Evolutionary conservation across 1,140 invertebrate genomes (phyloP).

Genomic region (Caenorhabditis remanei): DNA sequence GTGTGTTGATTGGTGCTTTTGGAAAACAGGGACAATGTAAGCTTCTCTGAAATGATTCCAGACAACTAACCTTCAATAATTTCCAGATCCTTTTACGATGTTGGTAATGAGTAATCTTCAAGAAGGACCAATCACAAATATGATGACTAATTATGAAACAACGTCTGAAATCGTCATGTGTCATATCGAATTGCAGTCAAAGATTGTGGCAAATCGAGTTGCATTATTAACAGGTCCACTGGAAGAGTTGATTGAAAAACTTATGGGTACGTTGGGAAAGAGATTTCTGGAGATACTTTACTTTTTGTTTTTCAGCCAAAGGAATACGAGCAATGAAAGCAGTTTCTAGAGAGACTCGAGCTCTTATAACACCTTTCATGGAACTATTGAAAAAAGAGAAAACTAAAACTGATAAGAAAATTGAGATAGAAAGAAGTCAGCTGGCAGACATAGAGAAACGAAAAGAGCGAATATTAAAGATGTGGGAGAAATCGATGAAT

Average conservation of each 20-base stretch:
- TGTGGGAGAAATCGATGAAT: conserved; percentile 42
- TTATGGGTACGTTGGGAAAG: conserved; percentile 1
- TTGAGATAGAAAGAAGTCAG: conserved; percentile 9
- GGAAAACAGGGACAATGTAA: conserved; percentile 62
- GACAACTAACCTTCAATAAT: background rate
- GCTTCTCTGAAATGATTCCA: background rate
- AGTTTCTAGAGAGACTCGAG: background rate
- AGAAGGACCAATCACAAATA: conserved; percentile 57
- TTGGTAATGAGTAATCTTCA: conserved; percentile 53
- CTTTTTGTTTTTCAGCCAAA: conserved; percentile 6
- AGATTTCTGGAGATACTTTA: background rate
- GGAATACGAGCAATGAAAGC: conserved; percentile 47
- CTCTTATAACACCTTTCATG: conserved; percentile 53
- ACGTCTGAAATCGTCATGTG: conserved; percentile 57
- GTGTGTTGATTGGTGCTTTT: conserved; percentile 54
- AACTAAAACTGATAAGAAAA: conserved; percentile 40
- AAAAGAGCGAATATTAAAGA: background rate
- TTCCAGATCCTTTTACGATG: conserved; percentile 54
- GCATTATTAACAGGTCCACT: conserved; percentile 55
- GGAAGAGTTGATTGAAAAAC: conserved; percentile 54
- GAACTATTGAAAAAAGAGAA: conserved; percentile 25
- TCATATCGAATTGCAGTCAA: conserved; percentile 57
- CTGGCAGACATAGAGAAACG: conserved; percentile 25
- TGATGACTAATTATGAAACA: conserved; percentile 56
- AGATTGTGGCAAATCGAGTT: conserved; percentile 52